Evolutionary conservation across 2,888 invertebrate species (phyloP), one percentile per base, ranked within the genome.

Genomic region (Epinotia nisella): DNA sequence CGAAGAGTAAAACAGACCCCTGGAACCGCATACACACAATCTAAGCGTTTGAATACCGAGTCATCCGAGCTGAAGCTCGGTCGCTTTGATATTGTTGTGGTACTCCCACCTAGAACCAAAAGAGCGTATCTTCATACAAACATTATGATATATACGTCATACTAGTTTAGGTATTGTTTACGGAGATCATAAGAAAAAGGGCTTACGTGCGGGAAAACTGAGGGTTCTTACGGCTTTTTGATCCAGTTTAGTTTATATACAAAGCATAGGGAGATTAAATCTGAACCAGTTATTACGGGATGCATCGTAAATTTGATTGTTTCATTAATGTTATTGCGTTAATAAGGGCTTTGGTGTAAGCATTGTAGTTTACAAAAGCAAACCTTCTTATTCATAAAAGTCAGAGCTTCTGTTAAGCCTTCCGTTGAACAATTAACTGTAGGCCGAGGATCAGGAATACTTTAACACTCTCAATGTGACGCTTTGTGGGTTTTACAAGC

Each of bases 191-290:
- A 51, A 0, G 29, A n/a, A 45, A n/a, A 64, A 17, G 17, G 29
- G 2, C 49, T 3, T 29, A 29, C 29, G 49, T 51, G 11, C 13
- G 2, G 11, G 17, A 11, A 17, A 15, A 29, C 10, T 51, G 11
- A 2, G 5, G 13, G 17, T 11, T n/a, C 4, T 51, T 24, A 17
- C 29, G 17, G 1, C 49, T 10, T 29, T 64, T 51, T n/a, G 4
- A 39, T 59, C 13, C 5, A n/a, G 3, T 51, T 15, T n/a, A 2
- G 5, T 15, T 2, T 9, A 13, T 9, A n/a, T 49, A 51, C 62
- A 64, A 64, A 64, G 62, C 51, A 11, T 11, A 29, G 9, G 58
- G 49, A 64, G 29, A 64, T 64, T 64, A 64, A 58, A 64, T 64
- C 51, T 49, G 17, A 64, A 64, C 45, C 49, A 1, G 49, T 29